Base-by-base conservation (phyloP, 2,113 vertebrate genomes). In the Urocynchramus pylzowi region DNA sequence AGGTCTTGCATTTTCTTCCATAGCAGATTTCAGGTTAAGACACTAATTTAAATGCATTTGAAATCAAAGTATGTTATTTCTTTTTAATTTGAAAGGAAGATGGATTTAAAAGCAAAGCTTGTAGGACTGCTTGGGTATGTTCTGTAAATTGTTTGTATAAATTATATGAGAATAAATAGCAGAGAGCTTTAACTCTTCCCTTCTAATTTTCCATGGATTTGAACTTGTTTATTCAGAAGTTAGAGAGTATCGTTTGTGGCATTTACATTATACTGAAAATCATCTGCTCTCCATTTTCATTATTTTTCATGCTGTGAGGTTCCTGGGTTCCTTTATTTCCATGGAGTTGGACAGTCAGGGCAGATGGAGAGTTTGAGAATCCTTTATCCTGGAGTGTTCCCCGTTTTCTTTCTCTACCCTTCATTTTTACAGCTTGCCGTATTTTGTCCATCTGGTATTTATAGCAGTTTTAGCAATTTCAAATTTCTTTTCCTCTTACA, bases 71-170 rank as follows among this genome's bases (percentile, higher is more conserved):
- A 61, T 79, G 24, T 70, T 92, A 54, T 67, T 93, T 88, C 60
- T 37, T 93, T 95, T 95, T 95, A 91, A 94, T 95, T 95, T 84
- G 82, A 92, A 94, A 90, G 63, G 60, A 88, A 75, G 88, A 81
- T 13, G 16, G 68, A 86, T 95, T 93, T 96, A 88, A 86, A 88
- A 90, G 52, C 16, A 5, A 90, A 60, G 44, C 68, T 85, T 93
- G 31, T 77, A 83, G 78, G 76, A 84, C 1, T 7, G 27, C 74
- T 93, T 8, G 2, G 54, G 45, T 77, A 47, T 39, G 28, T 86
- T 90, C 75, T 93, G 47, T 81, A 95, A 94, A 88, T 94, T 95
- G 88, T 93, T 94, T 94, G 71, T 95, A 75, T 90, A 88, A 94
- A 90, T 92, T 92, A 56, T 44, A 59, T 52, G 35, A 84, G 83